phyloP scores from a whole-genome alignment of 2,113 vertebrate genomes.

The Ictalurus punctatus region DNA sequence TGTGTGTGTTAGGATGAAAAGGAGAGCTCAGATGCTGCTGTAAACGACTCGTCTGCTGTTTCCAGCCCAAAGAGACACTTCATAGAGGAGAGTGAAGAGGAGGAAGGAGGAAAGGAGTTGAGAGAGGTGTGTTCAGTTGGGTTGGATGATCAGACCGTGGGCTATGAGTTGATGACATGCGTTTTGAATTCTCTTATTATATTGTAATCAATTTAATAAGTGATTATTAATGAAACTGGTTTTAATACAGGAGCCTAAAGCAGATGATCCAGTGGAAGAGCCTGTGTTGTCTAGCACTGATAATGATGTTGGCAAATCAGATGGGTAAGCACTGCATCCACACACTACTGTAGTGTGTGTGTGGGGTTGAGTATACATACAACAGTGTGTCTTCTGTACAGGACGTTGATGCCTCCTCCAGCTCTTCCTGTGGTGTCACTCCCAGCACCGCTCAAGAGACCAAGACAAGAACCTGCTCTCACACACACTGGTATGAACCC shows the following conservation, averaged over 20 bases:
- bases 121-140: neutral
- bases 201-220: neutral
- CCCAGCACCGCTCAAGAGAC: constrained; percentile 65
- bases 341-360: neutral
- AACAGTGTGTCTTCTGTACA: constrained; percentile 32
- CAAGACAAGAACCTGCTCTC: constrained; percentile 49
- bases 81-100: constrained; percentile 54
- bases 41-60: constrained; percentile 53
- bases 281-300: neutral
- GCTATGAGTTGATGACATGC: no score
- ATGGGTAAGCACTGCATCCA: neutral
- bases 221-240: neutral
- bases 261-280: constrained; percentile 5
- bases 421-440: constrained; percentile 47
- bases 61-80: constrained; percentile 67
- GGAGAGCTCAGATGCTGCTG: neutral
- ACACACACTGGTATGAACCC: constrained; percentile 18
- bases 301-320: neutral
- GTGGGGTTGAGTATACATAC: neutral
- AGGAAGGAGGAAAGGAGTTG: neutral
- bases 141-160: neutral
- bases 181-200: neutral
- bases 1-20: constrained; percentile 51
- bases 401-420: constrained; percentile 75
- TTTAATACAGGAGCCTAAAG: neutral